phyloP scores from a whole-genome alignment of 2,797 vertebrate species.

The Lycodopsis pacificus region DNA sequence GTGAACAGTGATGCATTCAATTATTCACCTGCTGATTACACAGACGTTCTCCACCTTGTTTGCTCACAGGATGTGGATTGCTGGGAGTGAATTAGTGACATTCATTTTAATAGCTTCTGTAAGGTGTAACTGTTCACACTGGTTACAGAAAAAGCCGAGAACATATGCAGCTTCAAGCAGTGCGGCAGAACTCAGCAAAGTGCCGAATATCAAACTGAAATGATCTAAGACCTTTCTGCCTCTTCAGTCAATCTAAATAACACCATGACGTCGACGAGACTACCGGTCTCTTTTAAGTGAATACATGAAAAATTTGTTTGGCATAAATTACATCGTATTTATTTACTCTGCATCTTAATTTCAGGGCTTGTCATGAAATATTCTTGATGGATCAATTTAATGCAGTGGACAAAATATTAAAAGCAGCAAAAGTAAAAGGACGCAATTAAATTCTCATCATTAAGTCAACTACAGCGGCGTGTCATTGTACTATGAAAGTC shows the following conservation, averaged over 20 bases:
- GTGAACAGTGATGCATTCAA: background rate
- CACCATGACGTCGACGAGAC: slow-evolving; percentile 4
- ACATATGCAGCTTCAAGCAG: slow-evolving; percentile 49
- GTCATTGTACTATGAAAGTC: slow-evolving; percentile 39
- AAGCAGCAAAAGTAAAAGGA: slow-evolving; percentile 31
- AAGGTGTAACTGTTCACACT: slow-evolving; percentile 62
- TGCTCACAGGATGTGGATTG: slow-evolving; percentile 32
- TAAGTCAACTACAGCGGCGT: background rate
- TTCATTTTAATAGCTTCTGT: slow-evolving; percentile 46
- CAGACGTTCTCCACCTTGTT: slow-evolving; percentile 28
- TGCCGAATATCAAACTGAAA: slow-evolving; percentile 28
- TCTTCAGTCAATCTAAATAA: slow-evolving; percentile 40
- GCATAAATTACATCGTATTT: slow-evolving; percentile 31
- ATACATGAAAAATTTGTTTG: slow-evolving; percentile 29
- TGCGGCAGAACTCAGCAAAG: slow-evolving; percentile 37
- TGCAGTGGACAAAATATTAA: slow-evolving; percentile 28
- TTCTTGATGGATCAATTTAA: slow-evolving; percentile 5
- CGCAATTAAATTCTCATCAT: slow-evolving; percentile 20
- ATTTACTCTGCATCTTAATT: slow-evolving; percentile 27
- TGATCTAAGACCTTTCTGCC: slow-evolving; percentile 29
- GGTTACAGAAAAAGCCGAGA: slow-evolving; percentile 44
- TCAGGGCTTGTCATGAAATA: slow-evolving; percentile 29
- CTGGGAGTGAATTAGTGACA: slow-evolving; percentile 52
- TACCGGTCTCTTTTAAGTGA: slow-evolving; percentile 15
- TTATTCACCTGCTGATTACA: slow-evolving; percentile 42